Conservation (phyloP, 2,113 vertebrate genomes). For the Illadopsis cleaveri region DNA sequence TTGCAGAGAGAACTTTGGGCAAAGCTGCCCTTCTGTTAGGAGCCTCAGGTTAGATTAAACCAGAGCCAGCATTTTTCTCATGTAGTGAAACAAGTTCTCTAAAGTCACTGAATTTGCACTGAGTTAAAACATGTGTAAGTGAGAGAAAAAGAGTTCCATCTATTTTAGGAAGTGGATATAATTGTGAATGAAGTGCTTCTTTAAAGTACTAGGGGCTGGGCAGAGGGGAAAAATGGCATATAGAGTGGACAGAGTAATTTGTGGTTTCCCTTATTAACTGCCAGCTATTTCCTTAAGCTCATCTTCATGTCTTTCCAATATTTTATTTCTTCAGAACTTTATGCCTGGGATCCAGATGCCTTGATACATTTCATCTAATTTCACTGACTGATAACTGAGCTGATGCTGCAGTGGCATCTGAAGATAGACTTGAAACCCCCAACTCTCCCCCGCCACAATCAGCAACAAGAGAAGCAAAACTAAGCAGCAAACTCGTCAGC, state of each 20-base stretch:
- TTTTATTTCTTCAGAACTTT: not conserved
- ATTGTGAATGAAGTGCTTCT: not conserved
- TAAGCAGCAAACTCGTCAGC: not conserved
- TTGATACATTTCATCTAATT: not conserved
- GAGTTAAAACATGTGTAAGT: not conserved
- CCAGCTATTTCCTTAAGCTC: not conserved
- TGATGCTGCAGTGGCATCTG: not conserved
- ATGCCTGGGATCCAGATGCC: not conserved
- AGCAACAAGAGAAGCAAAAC: not conserved
- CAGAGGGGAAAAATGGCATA: not conserved
- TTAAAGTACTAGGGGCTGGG: not conserved
- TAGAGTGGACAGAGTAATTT: not conserved
- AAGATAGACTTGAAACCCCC: not conserved
- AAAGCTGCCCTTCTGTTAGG: not conserved
- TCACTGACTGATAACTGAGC: not conserved
- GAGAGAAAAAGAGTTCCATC: not conserved
- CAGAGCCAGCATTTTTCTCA: not conserved
- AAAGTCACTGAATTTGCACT: not conserved
- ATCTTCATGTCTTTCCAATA: not conserved
- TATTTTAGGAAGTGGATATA: not conserved
- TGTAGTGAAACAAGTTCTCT: not conserved
- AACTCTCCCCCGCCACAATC: accelerated
- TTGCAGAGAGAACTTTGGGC: not conserved
- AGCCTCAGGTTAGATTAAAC: not conserved
- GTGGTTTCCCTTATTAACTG: not conserved